A percentile compares a stretch with the other conserved stretches of the same genome.
Evolutionary conservation across 2,888 invertebrate genomes (phyloP).

Genomic region (Dynastes grantii): DNA sequence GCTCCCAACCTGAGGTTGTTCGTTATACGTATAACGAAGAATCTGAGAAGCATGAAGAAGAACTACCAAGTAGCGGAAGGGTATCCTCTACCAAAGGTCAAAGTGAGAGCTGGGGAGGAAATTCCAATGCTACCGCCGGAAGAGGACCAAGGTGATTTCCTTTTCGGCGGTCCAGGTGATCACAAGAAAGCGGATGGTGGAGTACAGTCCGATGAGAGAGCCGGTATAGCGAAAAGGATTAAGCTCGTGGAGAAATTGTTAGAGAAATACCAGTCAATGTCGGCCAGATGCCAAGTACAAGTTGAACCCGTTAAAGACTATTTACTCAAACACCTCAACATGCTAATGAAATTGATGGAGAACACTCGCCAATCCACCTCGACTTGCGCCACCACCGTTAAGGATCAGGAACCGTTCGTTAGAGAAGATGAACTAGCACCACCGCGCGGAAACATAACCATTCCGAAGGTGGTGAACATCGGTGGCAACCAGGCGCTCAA

Average conservation of each 20-base stretch:
- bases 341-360: constrained; percentile 57
- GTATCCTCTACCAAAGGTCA: constrained; percentile 57
- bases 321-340: constrained; percentile 64
- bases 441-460: constrained; percentile 15
- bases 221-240: constrained; percentile 55
- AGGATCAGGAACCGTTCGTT: constrained; percentile 30
- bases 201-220: constrained; percentile 31
- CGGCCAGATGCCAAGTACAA: constrained; percentile 62
- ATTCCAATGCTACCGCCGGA: constrained; percentile 39
- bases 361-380: constrained; percentile 19
- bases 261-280: constrained; percentile 64
- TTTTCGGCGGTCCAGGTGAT: constrained; percentile 51
- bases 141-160: constrained; percentile 57
- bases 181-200: not conserved
- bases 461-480: not conserved
- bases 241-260: constrained; percentile 61
- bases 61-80: constrained; percentile 56
- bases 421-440: constrained; percentile 44
- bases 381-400: constrained; percentile 36
- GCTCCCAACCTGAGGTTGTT: constrained; percentile 58
- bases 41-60: constrained; percentile 53
- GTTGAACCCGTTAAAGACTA: constrained; percentile 66
- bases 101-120: constrained; percentile 44
- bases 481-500: not conserved
- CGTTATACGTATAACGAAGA: constrained; percentile 53